Conservation (phyloP, 2,797 vertebrate genomes). For the Oreochromis grahami region DNA sequence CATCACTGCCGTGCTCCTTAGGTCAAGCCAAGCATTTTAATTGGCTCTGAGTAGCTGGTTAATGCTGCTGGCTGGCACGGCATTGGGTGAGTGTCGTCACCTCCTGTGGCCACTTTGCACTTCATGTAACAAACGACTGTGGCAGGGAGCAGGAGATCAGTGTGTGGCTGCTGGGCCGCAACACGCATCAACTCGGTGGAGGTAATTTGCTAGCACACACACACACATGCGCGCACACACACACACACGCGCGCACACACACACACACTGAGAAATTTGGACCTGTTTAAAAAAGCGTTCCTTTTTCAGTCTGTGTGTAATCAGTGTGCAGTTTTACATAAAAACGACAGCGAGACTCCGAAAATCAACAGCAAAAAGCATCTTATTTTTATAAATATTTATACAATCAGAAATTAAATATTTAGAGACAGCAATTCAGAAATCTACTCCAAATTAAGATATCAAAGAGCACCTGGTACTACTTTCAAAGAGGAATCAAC, state of each 20-base stretch:
- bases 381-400: not conserved
- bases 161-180: not conserved
- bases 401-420: not conserved
- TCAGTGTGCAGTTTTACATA: not conserved
- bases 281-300: not conserved
- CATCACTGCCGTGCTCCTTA: constrained; percentile 47
- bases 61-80: constrained; percentile 40
- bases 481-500: not conserved
- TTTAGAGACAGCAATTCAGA: not conserved
- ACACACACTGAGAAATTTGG: not conserved
- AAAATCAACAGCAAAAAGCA: not conserved
- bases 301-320: not conserved
- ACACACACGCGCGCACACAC: no score
- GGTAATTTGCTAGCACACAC: no score
- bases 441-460: not conserved
- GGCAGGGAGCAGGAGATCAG: constrained; percentile 43
- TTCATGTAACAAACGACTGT: constrained; percentile 57
- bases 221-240: no score
- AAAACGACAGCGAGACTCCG: not conserved
- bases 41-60: constrained; percentile 69
- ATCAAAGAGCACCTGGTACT: not conserved
- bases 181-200: no score
- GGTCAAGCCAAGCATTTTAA: constrained; percentile 64
- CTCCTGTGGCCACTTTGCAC: constrained; percentile 75
- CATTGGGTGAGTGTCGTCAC: constrained; percentile 34